Base-by-base conservation (phyloP, 2,797 vertebrate species). In the Eulemur albifrons region DNA sequence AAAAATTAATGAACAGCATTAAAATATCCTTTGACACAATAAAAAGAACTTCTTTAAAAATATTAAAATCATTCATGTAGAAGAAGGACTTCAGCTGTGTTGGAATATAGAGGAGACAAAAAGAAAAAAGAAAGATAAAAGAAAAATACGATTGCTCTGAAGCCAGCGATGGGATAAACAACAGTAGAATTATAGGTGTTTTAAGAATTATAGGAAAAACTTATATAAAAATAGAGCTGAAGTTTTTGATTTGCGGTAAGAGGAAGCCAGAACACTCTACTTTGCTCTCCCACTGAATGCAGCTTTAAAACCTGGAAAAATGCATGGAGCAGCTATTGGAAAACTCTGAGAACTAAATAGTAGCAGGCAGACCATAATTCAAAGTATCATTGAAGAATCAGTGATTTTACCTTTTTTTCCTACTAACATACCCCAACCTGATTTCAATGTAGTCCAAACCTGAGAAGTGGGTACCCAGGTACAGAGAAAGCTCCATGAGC, bases 1-100 rank as follows among this genome's bases (percentile, higher is more conserved):
- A 95, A 82, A 90, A 73, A 92, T 85, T 82, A 77, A 83, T 80
- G 88, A 95, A 70, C 17, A 73, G 13, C 35, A 89, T 77, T 80
- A 67, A 82, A 93, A 83, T 85, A 27, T 88, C 43, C 48, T 92
- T 93, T 61, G 5, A 81, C 21, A 87, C 7, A 93, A 52, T 83
- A 80, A 91, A 72, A 73, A 80, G 32, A 86, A 93, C 45, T 93
- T 92, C 72, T 45, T 87, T 80, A 21, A 96, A 93, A 90, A 67
- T 69, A 72, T 38, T 27, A 61, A 81, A 50, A 50, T 43, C 11
- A 77, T 86, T 70, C 25, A 72, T 7, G 0, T 14, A 91, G 38
- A 88, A 96, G 69, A 80, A 81, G 76, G 96, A 65, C 61, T 48
- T 92, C 25, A 83, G 2, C 4, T 65, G 18, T 88, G 52, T 77